These are phyloP conservation scores for Prionailurus bengalensis DNA, from an alignment of 2,113 vertebrate species.

Conservation along the genomic window DNA sequence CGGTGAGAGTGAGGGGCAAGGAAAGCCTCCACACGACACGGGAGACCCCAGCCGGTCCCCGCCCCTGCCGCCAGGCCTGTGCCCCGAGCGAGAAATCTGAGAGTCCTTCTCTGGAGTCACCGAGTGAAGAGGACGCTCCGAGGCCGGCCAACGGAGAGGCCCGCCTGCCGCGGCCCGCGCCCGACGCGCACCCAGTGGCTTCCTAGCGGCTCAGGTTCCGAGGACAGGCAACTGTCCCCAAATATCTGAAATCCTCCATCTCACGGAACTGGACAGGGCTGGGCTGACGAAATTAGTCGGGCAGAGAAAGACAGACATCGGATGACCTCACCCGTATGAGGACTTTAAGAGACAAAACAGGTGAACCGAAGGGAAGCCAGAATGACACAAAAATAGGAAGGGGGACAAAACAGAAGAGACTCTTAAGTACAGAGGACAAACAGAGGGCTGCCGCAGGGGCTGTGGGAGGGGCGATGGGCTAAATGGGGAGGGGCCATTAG, in stretches of 20 bases:
- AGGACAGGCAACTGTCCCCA: not conserved
- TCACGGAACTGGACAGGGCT: too few relatives aligned
- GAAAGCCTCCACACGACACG: not conserved
- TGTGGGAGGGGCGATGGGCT: too few relatives aligned
- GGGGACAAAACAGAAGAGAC: too few relatives aligned
- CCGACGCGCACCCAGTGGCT: not conserved
- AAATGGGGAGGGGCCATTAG: too few relatives aligned
- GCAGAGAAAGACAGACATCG: too few relatives aligned
- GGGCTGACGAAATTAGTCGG: too few relatives aligned
- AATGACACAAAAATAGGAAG: too few relatives aligned
- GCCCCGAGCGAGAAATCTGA: not conserved
- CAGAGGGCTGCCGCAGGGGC: too few relatives aligned
- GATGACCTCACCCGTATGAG: too few relatives aligned
- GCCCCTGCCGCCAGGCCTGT: not conserved
- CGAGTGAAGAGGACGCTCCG: rapidly evolving
- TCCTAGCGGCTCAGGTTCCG: not conserved
- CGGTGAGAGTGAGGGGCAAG: not conserved
- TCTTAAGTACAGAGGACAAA: too few relatives aligned
- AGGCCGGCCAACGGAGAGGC: not conserved
- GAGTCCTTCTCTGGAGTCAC: not conserved
- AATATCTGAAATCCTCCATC: not conserved
- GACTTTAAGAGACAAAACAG: too few relatives aligned
- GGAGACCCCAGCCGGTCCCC: not conserved
- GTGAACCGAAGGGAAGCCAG: too few relatives aligned
- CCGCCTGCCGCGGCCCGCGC: not conserved